These are phyloP conservation scores for Nephila pilipes DNA, from an alignment of 1,140 invertebrate genomes.

Conservation along the genomic window DNA sequence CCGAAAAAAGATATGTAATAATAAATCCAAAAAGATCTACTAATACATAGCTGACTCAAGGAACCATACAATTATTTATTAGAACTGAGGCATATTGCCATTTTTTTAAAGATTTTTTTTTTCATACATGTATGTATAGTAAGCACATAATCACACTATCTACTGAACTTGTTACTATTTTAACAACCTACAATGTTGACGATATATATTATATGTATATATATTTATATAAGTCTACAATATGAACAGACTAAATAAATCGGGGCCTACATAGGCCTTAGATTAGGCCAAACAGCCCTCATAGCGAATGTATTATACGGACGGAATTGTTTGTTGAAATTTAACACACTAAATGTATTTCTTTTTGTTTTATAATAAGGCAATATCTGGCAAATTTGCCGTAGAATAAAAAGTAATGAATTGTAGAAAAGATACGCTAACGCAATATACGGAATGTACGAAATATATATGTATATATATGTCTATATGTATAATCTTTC, in stretches of 20 bases:
- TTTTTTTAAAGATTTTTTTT: conserved; percentile 8
- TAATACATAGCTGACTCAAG: conserved; percentile 69
- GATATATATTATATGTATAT: conserved; percentile 71
- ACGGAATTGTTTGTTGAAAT: conserved; percentile 70
- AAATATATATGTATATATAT: conserved; percentile 74
- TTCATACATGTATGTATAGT: conserved; percentile 56
- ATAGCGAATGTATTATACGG: conserved; percentile 65
- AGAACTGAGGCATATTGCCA: conserved; percentile 38
- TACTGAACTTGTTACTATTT: conserved; percentile 69
- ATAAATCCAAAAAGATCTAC: conserved; percentile 67
- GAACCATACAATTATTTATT: conserved; percentile 68
- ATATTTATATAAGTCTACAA: conserved; percentile 75
- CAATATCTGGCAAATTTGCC: conserved; percentile 67
- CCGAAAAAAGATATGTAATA: conserved; percentile 59
- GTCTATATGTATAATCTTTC: conserved; percentile 59
- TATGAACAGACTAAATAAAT: conserved; percentile 74
- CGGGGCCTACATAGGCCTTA: conserved; percentile 48
- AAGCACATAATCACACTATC: conserved; percentile 70
- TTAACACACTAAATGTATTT: conserved; percentile 70
- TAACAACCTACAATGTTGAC: conserved; percentile 74
- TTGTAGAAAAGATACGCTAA: conserved; percentile 72
- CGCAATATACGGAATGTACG: conserved; percentile 71
- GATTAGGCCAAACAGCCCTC: conserved; percentile 46
- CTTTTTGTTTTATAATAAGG: conserved; percentile 69
- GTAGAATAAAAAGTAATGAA: conserved; percentile 71